Evolutionary conservation across 53 echinoderm and acorn worm species (phyloP).

Genomic region (Crossaster papposus): DNA sequence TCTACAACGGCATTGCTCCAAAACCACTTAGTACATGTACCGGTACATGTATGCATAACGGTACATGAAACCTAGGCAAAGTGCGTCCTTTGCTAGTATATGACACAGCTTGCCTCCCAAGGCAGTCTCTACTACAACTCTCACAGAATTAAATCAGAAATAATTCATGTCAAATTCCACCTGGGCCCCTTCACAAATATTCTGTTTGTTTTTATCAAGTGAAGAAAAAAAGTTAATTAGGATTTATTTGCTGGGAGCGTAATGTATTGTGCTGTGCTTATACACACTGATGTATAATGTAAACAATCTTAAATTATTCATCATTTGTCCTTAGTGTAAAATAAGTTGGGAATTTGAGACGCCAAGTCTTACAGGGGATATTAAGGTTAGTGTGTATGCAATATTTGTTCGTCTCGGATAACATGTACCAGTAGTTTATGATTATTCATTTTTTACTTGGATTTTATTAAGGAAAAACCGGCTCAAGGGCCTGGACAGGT

Average conservation of each 20-base stretch:
- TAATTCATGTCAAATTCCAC: not conserved
- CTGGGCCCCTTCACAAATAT: not conserved
- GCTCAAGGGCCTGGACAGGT: too few relatives aligned
- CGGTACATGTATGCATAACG: too few relatives aligned
- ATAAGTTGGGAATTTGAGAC: not conserved
- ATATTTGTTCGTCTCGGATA: not conserved
- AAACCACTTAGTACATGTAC: too few relatives aligned
- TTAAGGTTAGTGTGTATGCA: not conserved
- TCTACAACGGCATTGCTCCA: too few relatives aligned
- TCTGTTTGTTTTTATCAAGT: not conserved
- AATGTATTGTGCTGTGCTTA: not conserved
- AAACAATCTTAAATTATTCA: not conserved
- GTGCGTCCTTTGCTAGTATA: not conserved
- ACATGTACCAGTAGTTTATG: too few relatives aligned
- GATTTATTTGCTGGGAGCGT: not conserved
- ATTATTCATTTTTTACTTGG: too few relatives aligned
- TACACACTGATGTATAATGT: not conserved
- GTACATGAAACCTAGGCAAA: not conserved
- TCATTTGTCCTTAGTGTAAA: not conserved
- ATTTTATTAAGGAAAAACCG: too few relatives aligned
- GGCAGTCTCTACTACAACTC: not conserved
- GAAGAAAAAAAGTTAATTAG: not conserved
- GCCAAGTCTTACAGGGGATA: not conserved
- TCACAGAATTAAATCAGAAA: not conserved
- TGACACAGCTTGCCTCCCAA: not conserved